Conservation (phyloP, 2,113 vertebrate genomes). For the Mola mola region DNA sequence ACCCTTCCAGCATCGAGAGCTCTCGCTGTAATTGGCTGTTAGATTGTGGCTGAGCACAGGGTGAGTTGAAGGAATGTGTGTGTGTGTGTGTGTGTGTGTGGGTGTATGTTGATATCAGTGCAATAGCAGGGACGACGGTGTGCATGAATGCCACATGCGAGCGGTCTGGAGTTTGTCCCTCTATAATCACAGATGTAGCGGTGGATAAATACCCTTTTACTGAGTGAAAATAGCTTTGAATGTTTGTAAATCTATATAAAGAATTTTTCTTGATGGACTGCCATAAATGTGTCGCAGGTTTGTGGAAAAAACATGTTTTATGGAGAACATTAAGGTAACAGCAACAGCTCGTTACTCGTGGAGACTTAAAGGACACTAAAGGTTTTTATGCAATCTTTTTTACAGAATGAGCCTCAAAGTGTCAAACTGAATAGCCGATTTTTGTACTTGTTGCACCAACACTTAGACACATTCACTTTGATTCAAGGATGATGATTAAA, state of each 20-base stretch:
- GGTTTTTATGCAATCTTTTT: no score
- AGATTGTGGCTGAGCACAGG: constrained; percentile 49
- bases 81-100: constrained; percentile 33
- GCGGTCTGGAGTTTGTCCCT: constrained; percentile 22
- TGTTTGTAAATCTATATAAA: constrained; percentile 38
- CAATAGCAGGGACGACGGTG: constrained; percentile 20
- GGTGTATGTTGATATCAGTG: constrained; percentile 13
- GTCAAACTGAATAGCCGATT: no score
- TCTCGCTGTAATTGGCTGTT: constrained; percentile 67
- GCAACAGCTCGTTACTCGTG: constrained; percentile 2
- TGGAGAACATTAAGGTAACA: constrained; percentile 3
- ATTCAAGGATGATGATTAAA: no score
- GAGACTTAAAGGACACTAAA: no score
- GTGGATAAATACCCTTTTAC: constrained; percentile 26
- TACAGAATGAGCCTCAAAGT: no score
- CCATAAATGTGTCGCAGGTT: constrained; percentile 12
- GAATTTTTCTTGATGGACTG: constrained; percentile 1
- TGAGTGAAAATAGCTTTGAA: constrained; percentile 18
- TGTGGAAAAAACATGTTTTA: constrained; percentile 1
- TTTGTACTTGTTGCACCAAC: no score
- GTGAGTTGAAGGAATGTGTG: constrained; percentile 61
- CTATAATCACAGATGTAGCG: constrained; percentile 45
- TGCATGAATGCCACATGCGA: constrained; percentile 39
- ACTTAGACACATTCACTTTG: no score
- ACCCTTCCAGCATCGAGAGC: constrained; percentile 44